These are phyloP conservation scores for Ashinkailepas kermadecensis DNA, from an alignment of 2,888 invertebrate genomes.

Conservation along the genomic window DNA sequence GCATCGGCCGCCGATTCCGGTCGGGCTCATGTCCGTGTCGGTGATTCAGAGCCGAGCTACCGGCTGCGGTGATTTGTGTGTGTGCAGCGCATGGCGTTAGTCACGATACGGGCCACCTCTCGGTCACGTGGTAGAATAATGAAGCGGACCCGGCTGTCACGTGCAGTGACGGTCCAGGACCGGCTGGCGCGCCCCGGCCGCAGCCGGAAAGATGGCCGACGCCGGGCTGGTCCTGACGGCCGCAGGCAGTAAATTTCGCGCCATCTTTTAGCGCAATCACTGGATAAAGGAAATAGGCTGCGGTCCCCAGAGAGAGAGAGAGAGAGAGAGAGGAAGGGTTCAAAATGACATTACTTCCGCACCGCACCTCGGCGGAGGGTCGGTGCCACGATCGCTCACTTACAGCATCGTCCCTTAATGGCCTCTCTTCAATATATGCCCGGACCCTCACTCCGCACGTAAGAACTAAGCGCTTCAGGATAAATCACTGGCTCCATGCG, in stretches of 20 bases:
- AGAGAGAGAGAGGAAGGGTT: background rate
- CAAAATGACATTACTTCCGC: background rate
- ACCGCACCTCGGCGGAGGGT: no score
- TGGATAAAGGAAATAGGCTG: background rate
- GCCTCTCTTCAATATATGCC: no score
- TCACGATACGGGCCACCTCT: background rate
- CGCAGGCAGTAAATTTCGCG: background rate
- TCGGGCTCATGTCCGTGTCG: background rate
- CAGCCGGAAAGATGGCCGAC: background rate
- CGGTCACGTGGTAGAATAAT: background rate
- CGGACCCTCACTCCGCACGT: no score
- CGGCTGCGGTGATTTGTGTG: background rate
- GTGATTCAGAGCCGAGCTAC: no score
- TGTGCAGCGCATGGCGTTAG: background rate
- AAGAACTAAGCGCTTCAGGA: background rate
- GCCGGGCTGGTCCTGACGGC: background rate
- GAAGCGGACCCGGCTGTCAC: background rate
- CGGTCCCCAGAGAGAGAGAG: background rate
- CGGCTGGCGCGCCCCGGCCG: background rate
- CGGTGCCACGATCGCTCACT: no score
- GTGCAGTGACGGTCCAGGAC: background rate
- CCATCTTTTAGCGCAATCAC: slow-evolving; percentile 10
- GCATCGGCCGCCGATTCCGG: background rate
- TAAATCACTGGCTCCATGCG: background rate
- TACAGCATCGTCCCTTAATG: no score